A percentile compares a stretch with the other conserved stretches of the same genome.
Conservation (phyloP, 2,797 vertebrate species). For the Helicolenus hilgendorfi region DNA sequence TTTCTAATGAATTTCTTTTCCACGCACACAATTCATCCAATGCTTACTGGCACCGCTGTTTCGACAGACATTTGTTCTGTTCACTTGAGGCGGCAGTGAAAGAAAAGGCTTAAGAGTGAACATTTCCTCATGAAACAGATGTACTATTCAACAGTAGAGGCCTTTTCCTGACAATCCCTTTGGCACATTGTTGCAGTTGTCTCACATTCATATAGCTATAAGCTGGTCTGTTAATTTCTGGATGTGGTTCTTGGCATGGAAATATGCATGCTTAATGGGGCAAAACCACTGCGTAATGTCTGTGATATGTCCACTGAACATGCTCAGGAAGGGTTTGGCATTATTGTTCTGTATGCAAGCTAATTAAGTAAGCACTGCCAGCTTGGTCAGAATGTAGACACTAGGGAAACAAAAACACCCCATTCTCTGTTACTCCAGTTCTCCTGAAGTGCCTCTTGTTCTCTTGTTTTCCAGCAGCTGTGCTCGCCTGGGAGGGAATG, state of each 20-base stretch:
- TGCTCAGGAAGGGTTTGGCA: conserved; percentile 82
- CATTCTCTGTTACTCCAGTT: conserved; percentile 49
- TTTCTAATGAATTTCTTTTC: conserved; percentile 14
- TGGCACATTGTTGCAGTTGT: conserved; percentile 70
- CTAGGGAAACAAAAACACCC: conserved; percentile 61
- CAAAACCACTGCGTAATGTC: conserved; percentile 83
- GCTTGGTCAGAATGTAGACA: conserved; percentile 61
- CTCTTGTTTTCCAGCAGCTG: conserved; percentile 75
- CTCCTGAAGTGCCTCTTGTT: conserved; percentile 71
- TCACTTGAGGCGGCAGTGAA: conserved; percentile 45
- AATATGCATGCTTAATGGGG: conserved; percentile 77
- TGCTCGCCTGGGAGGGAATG: conserved; percentile 68
- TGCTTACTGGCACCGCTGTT: conserved; percentile 1
- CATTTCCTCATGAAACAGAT: conserved; percentile 75
- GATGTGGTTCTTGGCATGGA: conserved; percentile 81
- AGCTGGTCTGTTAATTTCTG: conserved; percentile 79
- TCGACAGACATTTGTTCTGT: conserved; percentile 49
- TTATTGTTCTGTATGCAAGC: conserved; percentile 78
- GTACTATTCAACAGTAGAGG: conserved; percentile 52
- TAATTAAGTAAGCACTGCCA: conserved; percentile 75
- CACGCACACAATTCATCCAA: conserved; percentile 15
- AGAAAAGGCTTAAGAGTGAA: conserved; percentile 59
- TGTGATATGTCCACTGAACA: conserved; percentile 80
- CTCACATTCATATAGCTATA: conserved; percentile 61
- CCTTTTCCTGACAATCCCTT: conserved; percentile 64